Evolutionary conservation across 2,113 vertebrate species (phyloP).

Genomic region (Tonatia bakeri): DNA sequence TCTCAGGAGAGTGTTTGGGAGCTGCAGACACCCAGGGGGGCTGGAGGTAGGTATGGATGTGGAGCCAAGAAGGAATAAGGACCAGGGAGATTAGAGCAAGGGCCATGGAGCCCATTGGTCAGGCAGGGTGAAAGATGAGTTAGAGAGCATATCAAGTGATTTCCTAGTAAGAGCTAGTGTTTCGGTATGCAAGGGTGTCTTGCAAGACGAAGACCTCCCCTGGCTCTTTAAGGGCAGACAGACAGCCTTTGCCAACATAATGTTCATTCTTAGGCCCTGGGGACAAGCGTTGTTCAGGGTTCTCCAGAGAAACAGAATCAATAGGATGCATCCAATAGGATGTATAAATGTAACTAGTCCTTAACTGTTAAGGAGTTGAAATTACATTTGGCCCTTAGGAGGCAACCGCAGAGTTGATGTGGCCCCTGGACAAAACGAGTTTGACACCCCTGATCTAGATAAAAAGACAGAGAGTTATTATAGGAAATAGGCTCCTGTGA

Average conservation of each 20-base stretch:
- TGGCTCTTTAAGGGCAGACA: background rate
- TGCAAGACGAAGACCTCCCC: background rate
- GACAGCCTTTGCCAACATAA: background rate
- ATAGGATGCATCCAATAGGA: too few species aligned
- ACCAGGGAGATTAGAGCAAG: background rate
- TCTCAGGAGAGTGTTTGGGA: background rate
- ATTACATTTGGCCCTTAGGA: too few species aligned
- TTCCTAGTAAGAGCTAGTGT: background rate
- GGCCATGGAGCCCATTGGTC: background rate
- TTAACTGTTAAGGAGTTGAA: too few species aligned
- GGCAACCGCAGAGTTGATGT: too few species aligned
- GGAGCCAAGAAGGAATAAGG: background rate
- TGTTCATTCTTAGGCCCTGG: background rate
- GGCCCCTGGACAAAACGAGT: too few species aligned
- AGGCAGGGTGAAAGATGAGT: background rate
- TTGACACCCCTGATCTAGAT: too few species aligned
- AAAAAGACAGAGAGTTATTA: background rate
- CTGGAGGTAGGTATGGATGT: background rate
- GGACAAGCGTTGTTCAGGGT: background rate
- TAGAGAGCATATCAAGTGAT: background rate
- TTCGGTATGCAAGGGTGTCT: background rate
- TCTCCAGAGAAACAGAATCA: background rate
- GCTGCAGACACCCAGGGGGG: background rate
- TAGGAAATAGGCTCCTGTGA: background rate
- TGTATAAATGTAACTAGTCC: too few species aligned